A percentile compares a stretch with the other conserved stretches of the same genome.
Conservation (phyloP, 2,797 vertebrate genomes). For the Scolopax rusticola region DNA sequence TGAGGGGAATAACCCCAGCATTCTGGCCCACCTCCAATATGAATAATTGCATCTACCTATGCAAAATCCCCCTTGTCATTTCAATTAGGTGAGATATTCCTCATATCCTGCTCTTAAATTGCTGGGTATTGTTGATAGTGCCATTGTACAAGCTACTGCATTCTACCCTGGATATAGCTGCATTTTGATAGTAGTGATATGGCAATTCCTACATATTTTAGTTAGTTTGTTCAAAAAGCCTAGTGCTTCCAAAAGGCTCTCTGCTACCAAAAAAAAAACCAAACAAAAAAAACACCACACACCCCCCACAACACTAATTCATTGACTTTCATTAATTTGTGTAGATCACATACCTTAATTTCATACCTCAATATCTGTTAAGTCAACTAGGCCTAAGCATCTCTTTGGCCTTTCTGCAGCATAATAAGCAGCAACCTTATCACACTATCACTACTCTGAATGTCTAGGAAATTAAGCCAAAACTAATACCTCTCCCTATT, state of each 20-base stretch:
- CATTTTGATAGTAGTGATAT: not conserved
- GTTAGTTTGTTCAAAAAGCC: not conserved
- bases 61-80: conserved; percentile 57
- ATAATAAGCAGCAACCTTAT: not conserved
- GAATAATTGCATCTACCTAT: conserved; percentile 66
- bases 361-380: not conserved
- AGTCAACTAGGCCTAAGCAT: not conserved
- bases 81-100: conserved; percentile 61
- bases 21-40: conserved; percentile 58
- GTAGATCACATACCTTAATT: no score
- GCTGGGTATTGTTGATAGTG: conserved; percentile 12
- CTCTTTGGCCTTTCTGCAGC: not conserved
- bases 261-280: not conserved
- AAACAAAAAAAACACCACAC: no score
- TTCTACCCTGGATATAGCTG: not conserved
- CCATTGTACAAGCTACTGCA: not conserved
- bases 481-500: not conserved
- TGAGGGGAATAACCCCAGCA: conserved; percentile 39
- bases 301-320: no score
- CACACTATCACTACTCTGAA: not conserved
- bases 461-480: not conserved
- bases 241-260: not conserved
- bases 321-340: no score
- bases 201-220: not conserved
- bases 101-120: conserved; percentile 53